Evolutionary conservation across 2,113 vertebrate species (phyloP).

Genomic region (Mastomys coucha): DNA sequence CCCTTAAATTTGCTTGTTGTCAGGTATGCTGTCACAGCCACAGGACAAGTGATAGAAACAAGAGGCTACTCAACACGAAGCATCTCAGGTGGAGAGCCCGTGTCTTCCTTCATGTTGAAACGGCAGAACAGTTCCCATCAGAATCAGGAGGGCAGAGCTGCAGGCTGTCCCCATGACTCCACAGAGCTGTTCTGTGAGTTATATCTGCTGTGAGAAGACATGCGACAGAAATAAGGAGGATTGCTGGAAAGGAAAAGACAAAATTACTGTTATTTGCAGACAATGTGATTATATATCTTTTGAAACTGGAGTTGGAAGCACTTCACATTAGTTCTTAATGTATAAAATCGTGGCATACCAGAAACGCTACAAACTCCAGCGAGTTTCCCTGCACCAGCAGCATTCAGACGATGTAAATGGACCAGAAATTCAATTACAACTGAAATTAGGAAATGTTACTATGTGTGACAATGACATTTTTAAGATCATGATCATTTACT

Average conservation of each 20-base stretch:
- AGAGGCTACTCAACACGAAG: not conserved
- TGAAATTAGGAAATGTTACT: constrained; percentile 15
- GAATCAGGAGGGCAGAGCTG: not conserved
- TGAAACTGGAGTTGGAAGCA: constrained; percentile 34
- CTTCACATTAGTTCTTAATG: constrained; percentile 44
- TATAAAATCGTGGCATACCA: constrained; percentile 16
- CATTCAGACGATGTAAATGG: not conserved
- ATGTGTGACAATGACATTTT: not conserved
- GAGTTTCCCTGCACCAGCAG: not conserved
- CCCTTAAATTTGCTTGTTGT: too few relatives aligned
- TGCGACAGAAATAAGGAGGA: constrained; percentile 18
- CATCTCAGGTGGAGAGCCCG: not conserved
- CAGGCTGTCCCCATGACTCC: not conserved
- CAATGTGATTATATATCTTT: constrained; percentile 55
- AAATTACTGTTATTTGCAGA: constrained; percentile 58
- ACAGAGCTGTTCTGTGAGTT: not conserved
- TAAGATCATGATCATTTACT: constrained; percentile 30
- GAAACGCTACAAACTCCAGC: constrained; percentile 33
- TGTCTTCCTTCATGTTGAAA: constrained; percentile 10
- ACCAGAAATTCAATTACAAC: not conserved
- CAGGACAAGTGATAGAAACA: too few relatives aligned
- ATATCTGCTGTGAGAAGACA: not conserved
- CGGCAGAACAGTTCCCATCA: not conserved
- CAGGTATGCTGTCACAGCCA: not conserved
- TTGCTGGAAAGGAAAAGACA: constrained; percentile 54